Base-by-base conservation (phyloP, 1,140 invertebrate genomes). In the Teleogryllus occipitalis region DNA sequence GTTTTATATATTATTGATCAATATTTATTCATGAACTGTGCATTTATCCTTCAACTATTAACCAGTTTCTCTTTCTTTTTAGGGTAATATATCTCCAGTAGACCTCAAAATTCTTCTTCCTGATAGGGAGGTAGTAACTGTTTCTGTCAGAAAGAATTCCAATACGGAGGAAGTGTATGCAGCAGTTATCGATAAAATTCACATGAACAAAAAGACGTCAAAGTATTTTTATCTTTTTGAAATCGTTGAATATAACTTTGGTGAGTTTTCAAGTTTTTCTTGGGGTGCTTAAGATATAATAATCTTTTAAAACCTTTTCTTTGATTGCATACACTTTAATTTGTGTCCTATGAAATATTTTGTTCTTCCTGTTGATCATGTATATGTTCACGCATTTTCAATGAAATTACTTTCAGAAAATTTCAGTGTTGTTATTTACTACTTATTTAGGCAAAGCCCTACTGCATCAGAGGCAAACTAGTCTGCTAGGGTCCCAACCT, bases 211-310 rank as follows among this genome's bases (percentile, higher is more conserved):
- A 79, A 92, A 94, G 80, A 92, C 94, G 76, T 91, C 95, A 54
- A 92, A 93, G 84, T 97, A 95, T 88, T 99, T 99, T 90, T 97
- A 98, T 84, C 89, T 99, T 47, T 99, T 99, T 89, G 98, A 99
- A 90, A 98, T 98, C 83, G 96, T 99, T 76, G 97, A 98, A 84
- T 97, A 97, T 85, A 96, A 96, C 87, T 98, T 98, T 87, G 95
- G 94, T 96, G 85, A 89, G 88, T 88, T 39, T 39, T 39, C 27
- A 39, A 39, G 1, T 39, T 39, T 39, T 39, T 39, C 27, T 39
- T 39, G 27, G 1, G 5, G 5, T 39, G 27, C 27, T 39, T 1
- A 39, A 39, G 27, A 39, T 39, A 39, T 39, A 2, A 39, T 39
- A 39, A n/a, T n/a, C n/a, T 39, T 39, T 39, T 39, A 39, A 39